Conservation (phyloP, 2,888 invertebrate species). For the Tolmerus cingulatus region DNA sequence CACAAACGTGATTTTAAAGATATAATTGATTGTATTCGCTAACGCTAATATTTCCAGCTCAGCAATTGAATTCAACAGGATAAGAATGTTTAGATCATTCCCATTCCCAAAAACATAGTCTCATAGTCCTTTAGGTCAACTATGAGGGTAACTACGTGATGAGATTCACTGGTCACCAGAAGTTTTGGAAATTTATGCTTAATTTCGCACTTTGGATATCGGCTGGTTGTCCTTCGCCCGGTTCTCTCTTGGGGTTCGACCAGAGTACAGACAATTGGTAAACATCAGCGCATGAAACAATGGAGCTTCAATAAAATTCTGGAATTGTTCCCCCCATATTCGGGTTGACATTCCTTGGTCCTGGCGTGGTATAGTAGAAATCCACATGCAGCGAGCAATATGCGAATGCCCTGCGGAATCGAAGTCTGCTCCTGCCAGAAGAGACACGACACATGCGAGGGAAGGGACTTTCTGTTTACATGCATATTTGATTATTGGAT, state of each 20-base stretch:
- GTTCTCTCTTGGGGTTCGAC: neutral
- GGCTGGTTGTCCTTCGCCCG: neutral
- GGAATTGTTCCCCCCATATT: neutral
- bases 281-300: neutral
- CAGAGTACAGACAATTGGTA: neutral
- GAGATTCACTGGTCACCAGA: neutral
- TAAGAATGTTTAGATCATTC: neutral
- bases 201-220: neutral
- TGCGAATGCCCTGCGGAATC: neutral
- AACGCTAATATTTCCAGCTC: neutral
- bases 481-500: conserved; percentile 1
- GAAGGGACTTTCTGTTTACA: neutral
- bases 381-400: neutral
- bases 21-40: neutral
- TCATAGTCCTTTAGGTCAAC: neutral
- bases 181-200: neutral
- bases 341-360: neutral
- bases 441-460: neutral
- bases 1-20: neutral
- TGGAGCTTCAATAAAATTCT: neutral
- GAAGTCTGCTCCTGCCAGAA: neutral
- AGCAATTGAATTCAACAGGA: neutral
- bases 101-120: neutral
- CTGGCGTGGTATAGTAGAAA: neutral
- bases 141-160: neutral